Percentiles rank a stretch among this genome's conserved stretches.
These are phyloP conservation scores for Oscheius sp. DNA, from an alignment of 1,140 invertebrate genomes.

Conservation along the genomic window DNA sequence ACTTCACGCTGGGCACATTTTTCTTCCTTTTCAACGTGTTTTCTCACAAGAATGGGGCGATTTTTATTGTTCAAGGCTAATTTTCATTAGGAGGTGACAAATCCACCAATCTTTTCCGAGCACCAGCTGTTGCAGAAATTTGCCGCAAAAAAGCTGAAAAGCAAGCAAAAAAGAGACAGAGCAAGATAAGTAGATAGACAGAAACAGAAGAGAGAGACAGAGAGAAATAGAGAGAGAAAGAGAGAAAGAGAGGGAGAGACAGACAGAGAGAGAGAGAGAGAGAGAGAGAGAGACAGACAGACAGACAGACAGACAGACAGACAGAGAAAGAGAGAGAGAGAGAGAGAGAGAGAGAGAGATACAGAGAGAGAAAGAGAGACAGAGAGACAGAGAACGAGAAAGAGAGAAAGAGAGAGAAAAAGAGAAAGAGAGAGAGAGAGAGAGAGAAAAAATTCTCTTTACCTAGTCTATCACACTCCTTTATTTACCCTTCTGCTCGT, in stretches of 20 bases:
- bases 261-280: too few species aligned
- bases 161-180: too few species aligned
- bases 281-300: too few species aligned
- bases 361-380: background rate
- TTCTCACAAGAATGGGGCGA: background rate
- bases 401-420: background rate
- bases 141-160: too few species aligned
- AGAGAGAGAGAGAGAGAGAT: background rate
- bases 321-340: background rate
- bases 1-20: background rate
- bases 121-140: too few species aligned
- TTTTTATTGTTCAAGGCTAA: background rate
- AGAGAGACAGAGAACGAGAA: background rate
- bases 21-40: background rate
- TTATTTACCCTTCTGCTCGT: background rate
- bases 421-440: constrained; percentile 14
- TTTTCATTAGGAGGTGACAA: background rate
- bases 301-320: too few species aligned
- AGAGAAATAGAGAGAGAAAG: too few species aligned
- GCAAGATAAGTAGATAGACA: too few species aligned
- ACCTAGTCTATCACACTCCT: background rate
- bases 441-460: background rate
- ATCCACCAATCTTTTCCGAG: too few species aligned
- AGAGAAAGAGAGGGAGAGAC: too few species aligned
- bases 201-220: too few species aligned